Evolutionary conservation across 1,140 invertebrate species (phyloP).

Genomic region (Drosophila cardini): DNA sequence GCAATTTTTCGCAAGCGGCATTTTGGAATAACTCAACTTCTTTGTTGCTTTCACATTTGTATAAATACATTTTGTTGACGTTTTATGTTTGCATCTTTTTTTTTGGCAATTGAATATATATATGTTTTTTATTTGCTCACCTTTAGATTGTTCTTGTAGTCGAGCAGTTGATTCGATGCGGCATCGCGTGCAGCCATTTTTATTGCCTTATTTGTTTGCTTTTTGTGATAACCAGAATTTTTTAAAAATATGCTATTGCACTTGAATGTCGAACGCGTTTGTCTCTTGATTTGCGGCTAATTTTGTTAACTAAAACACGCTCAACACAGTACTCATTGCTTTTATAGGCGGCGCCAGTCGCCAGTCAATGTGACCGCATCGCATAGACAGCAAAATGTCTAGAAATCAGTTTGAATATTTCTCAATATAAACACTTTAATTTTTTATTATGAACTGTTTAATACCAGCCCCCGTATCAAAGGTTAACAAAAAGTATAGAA

Average conservation of each 20-base stretch:
- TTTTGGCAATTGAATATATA: slow-evolving; percentile 23
- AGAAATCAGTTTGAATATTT: not conserved
- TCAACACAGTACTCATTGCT: slow-evolving; percentile 52
- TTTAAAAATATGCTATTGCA: slow-evolving; percentile 16
- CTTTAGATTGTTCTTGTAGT: slow-evolving; percentile 88
- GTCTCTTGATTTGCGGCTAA: slow-evolving; percentile 37
- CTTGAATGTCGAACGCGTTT: slow-evolving; percentile 21
- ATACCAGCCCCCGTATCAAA: no score
- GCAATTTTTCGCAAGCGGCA: slow-evolving; percentile 5
- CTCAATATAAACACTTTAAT: not conserved
- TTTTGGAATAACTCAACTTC: slow-evolving; percentile 31
- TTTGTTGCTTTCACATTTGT: slow-evolving; percentile 9
- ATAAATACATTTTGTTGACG: slow-evolving; percentile 3
- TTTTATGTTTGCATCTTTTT: slow-evolving; percentile 5
- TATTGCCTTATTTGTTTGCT: slow-evolving; percentile 37
- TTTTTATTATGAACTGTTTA: no score
- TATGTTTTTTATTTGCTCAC: slow-evolving; percentile 83
- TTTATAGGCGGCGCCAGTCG: slow-evolving; percentile 53
- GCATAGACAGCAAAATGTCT: not conserved
- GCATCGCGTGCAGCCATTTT: slow-evolving; percentile 87
- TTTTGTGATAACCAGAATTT: slow-evolving; percentile 61
- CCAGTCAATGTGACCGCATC: slow-evolving; percentile 13
- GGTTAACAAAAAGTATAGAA: no score
- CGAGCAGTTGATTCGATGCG: slow-evolving; percentile 89
- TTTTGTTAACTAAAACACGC: slow-evolving; percentile 64